phyloP scores from a whole-genome alignment of 2,113 vertebrate species.

The Semnornis frantzii region DNA sequence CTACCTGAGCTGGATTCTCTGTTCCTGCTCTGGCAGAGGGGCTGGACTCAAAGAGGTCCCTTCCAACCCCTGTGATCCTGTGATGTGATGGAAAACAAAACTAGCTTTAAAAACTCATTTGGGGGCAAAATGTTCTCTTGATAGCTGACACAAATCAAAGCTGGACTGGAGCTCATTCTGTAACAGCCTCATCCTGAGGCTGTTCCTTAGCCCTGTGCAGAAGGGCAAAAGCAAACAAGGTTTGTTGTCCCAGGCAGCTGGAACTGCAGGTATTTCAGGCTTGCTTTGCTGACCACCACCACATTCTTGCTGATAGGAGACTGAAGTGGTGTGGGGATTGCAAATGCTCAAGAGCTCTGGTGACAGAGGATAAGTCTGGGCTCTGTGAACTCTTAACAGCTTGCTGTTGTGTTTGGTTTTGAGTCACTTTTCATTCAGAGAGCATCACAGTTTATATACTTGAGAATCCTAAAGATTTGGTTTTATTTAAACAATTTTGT shows the following conservation, averaged over 20 bases:
- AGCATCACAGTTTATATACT: neutral
- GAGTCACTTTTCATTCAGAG: neutral
- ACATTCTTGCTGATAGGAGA: neutral
- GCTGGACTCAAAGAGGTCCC: too few relatives aligned
- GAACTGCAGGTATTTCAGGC: neutral
- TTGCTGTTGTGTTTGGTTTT: neutral
- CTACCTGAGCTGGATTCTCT: too few relatives aligned
- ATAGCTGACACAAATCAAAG: neutral
- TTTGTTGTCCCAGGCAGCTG: neutral
- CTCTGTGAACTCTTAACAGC: neutral
- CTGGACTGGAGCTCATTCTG: neutral
- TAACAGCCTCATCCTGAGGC: neutral
- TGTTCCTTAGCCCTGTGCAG: neutral
- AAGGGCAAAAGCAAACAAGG: neutral
- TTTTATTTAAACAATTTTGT: neutral
- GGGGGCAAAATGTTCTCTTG: neutral
- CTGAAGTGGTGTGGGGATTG: neutral
- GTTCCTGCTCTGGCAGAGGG: too few relatives aligned
- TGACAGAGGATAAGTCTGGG: neutral
- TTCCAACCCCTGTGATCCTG: too few relatives aligned
- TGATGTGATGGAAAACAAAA: neutral
- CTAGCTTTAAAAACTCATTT: neutral
- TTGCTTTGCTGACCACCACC: neutral
- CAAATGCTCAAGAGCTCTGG: neutral
- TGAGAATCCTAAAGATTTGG: neutral